Base-by-base conservation (phyloP, 2,888 invertebrate species). In the Melanostoma mellinum region DNA sequence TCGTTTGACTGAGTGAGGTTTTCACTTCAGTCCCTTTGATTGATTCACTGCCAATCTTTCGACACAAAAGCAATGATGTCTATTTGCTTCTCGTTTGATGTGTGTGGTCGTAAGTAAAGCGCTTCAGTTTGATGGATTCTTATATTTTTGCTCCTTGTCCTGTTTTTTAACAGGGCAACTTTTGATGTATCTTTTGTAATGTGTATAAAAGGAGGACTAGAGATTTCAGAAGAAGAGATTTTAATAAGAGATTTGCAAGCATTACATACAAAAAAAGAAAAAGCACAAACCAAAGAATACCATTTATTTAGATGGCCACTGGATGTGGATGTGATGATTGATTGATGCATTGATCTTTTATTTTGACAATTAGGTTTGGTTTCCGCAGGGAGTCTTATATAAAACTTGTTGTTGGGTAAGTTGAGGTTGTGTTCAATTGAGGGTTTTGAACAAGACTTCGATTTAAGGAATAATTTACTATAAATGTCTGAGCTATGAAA, bases 1-100 rank as follows among this genome's bases (percentile, higher is more conserved):
- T 48, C 58, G 32, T 63, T 40, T 38, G 74, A 69, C 52, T 80
- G 80, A 80, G 80, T 80, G 36, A 65, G 71, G 80, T 80, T 75
- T 65, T 75, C 53, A 71, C 65, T 80, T 74, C 53, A 40, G 80
- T 80, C 53, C 46, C 58, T 63, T 65, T 80, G 80, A 80, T 80
- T 75, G 80, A 80, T 75, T 75, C 80, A 69, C 80, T 75, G 71
- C 69, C 75, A 80, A 36, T 58, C 36, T 50, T 38, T 46, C 9
- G 79, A 61, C 69, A 65, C 56, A 56, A 63, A 63, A 63, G 9
- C 61, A 63, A 50, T 38, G 63, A 63, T 50, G 63, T 50, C 30
- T 38, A 38, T 40, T 50, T 63, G 50, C 20, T 52, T 35, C n/a
- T 50, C 2, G 58, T 3, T 63, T 55, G 36, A 69, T 74, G 30